Evolutionary conservation across 1,140 invertebrate genomes (phyloP), one percentile per base, ranked within the genome.

Genomic region (Idris sp.): DNA sequence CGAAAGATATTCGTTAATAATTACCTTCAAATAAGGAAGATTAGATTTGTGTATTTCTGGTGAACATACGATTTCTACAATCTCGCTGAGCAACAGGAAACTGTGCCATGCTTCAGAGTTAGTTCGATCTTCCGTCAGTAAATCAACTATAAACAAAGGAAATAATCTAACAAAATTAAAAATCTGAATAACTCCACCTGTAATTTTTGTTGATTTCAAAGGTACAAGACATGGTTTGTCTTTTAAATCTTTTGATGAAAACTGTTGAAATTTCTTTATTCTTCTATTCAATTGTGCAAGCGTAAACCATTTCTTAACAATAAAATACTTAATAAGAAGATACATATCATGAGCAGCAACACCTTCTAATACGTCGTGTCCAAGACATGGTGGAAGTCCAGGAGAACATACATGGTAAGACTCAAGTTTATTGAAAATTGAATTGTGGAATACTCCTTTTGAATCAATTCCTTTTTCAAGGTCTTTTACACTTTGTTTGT

Each of bases 361-460:
- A 6, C 54, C 54, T 40, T 58, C 65, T 1, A 59, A 11, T 18
- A 69, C 6, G 13, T 69, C 65, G 26, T 69, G 65, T 1, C 44
- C 65, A 30, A 59, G 36, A 43, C 65, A 69, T n/a, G 65, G 54
- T n/a, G 65, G 53, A 19, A 69, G 26, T 0, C 65, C 44, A 19
- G 62, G 31, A 16, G 48, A 65, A 40, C 68, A 74, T n/a, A 81
- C 77, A 53, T 81, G 77, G 51, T 61, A 83, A 62, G 28, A 26
- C 5, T 54, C 13, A 0, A 79, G 36, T n/a, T 56, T 6, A n/a
- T n/a, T n/a, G n/a, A n/a, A n/a, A n/a, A n/a, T n/a, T n/a, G n/a
- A n/a, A n/a, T n/a, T n/a, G n/a, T n/a, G n/a, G n/a, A n/a, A n/a
- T n/a, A n/a, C n/a, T n/a, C n/a, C n/a, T n/a, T n/a, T n/a, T n/a